Base-by-base conservation (phyloP, 2,888 invertebrate genomes). In the Ophion costatus region DNA sequence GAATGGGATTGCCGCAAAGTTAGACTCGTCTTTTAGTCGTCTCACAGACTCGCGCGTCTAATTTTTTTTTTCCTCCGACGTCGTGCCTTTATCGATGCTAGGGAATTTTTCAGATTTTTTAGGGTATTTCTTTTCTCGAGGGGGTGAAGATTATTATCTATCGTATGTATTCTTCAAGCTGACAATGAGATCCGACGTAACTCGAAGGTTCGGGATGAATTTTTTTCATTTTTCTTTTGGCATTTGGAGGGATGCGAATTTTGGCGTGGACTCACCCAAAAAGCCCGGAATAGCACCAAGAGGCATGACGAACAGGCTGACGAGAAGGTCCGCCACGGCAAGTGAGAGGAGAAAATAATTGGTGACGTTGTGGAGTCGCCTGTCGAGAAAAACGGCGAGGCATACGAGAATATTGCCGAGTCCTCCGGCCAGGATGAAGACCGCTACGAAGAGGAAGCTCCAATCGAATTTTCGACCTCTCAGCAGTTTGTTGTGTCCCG, bases 291-390 rank as follows among this genome's bases (percentile, higher is more conserved):
- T 97, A 57, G 99, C 98, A 84, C 98, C 98, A 93, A 98, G 95
- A 4, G 99, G 99, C 99, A 99, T 99, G 80, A 99, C 99, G 92
- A 98, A 97, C 86, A 98, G 94, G 91, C 98, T 98, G 92, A 99
- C 98, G 86, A 99, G 95, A 82, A 99, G 95, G 94, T 99, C 99
- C 76, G 99, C 98, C 78, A 98, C 97, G 66, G 98, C 98, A 93
- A 99, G 94, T 29, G 98, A 98, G 90, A 98, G 95, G 86, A 99
- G 95, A 94, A 99, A 99, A 94, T 98, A 98, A 94, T 99, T 99
- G 87, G 99, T 99, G 88, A 98, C 98, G 94, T 98, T 99, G 94
- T 99, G 98, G 86, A 99, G 94, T 90, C 97, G 95, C 86, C 97
- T 96, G 94, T 99, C 99, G 91, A 98, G 95, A 86, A 97, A 97